phyloP scores from a whole-genome alignment of 2,113 vertebrate genomes.

The Sphaerodactylus townsendi region DNA sequence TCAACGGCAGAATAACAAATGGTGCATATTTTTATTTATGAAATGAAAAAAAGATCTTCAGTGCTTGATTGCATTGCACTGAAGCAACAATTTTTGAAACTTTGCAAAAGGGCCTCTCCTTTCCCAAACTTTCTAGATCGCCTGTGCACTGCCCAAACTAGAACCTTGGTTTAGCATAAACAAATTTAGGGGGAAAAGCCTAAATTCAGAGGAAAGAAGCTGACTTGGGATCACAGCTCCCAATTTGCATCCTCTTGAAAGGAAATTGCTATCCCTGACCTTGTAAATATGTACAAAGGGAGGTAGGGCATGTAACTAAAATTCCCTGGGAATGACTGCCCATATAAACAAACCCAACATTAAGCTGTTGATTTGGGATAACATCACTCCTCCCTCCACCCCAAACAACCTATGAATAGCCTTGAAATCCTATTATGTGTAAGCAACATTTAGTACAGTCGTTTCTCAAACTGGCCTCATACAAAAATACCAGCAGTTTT shows the following conservation, averaged over 20 bases:
- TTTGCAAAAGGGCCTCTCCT: not conserved
- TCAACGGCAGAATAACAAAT: slow-evolving; percentile 25
- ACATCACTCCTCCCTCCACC: not conserved
- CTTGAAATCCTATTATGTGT: not conserved
- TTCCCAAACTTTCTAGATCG: not conserved
- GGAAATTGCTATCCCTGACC: not conserved
- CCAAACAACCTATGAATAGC: not conserved
- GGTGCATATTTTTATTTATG: slow-evolving; percentile 14
- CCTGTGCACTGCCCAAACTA: not conserved
- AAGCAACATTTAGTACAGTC: not conserved
- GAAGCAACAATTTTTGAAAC: not conserved
- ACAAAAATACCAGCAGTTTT: not conserved
- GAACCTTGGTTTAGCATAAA: not conserved
- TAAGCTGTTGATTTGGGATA: not conserved
- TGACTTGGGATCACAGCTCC: not conserved
- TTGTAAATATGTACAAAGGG: not conserved
- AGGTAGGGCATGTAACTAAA: not conserved
- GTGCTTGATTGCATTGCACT: slow-evolving; percentile 9
- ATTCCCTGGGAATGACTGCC: not conserved
- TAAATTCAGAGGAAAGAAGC: not conserved
- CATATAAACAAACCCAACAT: not conserved
- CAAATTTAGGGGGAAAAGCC: too few species aligned
- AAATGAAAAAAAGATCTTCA: slow-evolving; percentile 10
- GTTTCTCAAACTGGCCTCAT: not conserved
- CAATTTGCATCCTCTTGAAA: not conserved